Evolutionary conservation across 2,888 invertebrate species (phyloP).

Genomic region (Rhynchonema sp.): DNA sequence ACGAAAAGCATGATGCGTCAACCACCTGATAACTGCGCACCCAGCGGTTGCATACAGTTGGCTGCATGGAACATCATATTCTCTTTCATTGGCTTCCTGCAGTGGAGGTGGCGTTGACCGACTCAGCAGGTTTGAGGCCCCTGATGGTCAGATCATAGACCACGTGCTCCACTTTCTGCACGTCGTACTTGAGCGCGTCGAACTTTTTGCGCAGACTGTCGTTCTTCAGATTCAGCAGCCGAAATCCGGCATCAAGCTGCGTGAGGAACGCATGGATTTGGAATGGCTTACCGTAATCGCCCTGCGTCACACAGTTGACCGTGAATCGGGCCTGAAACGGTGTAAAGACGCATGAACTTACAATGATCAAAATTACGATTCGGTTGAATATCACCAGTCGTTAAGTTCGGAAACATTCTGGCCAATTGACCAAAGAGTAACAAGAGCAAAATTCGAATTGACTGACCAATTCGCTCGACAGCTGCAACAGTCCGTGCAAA

Average conservation of each 20-base stretch:
- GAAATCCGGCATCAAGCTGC: constrained; percentile 69
- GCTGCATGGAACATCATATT: too few relatives aligned
- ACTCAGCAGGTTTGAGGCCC: not conserved
- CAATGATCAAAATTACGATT: too few relatives aligned
- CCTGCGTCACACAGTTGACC: constrained; percentile 39
- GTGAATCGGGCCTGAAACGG: constrained; percentile 30
- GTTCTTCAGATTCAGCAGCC: constrained; percentile 70
- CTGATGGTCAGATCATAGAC: constrained; percentile 28
- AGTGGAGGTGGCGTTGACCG: not conserved
- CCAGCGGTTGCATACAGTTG: too few relatives aligned
- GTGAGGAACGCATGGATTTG: constrained; percentile 65
- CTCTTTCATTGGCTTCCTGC: too few relatives aligned
- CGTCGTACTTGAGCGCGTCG: constrained; percentile 48
- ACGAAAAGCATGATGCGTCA: too few relatives aligned
- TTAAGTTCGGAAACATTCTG: too few relatives aligned
- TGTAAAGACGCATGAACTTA: too few relatives aligned
- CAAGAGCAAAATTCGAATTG: not conserved
- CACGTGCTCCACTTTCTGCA: constrained; percentile 47
- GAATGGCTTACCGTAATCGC: constrained; percentile 57
- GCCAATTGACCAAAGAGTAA: too few relatives aligned
- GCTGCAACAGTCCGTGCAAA: constrained; percentile 52
- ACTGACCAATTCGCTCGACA: constrained; percentile 60
- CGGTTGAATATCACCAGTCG: too few relatives aligned
- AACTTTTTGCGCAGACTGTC: constrained; percentile 60
- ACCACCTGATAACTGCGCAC: too few relatives aligned